Evolutionary conservation across 2,113 vertebrate genomes (phyloP).

Genomic region (Alligator sinensis): DNA sequence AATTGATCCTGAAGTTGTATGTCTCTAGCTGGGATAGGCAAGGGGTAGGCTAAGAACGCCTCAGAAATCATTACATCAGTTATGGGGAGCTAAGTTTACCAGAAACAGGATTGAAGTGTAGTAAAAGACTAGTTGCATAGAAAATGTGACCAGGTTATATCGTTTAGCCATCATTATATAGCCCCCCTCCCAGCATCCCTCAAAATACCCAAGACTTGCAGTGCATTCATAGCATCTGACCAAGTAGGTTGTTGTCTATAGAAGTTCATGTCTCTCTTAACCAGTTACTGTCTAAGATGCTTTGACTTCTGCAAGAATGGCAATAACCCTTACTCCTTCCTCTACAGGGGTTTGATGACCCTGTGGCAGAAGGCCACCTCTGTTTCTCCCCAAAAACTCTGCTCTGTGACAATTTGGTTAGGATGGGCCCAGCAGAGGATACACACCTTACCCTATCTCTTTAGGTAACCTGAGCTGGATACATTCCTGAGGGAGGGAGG

Average conservation of each 20-base stretch:
- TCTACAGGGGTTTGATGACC: neutral
- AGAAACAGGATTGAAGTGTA: neutral
- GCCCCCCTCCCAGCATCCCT: neutral
- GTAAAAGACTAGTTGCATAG: neutral
- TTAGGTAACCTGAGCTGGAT: too few species aligned
- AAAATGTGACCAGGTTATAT: neutral
- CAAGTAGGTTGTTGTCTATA: too few species aligned
- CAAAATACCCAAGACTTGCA: neutral
- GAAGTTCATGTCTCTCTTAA: too few species aligned
- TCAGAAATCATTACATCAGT: neutral
- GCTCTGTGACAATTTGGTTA: too few species aligned
- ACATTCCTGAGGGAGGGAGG: too few species aligned
- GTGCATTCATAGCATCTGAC: too few species aligned
- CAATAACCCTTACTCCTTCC: neutral
- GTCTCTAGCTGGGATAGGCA: neutral
- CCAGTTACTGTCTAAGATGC: too few species aligned
- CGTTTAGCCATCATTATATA: neutral
- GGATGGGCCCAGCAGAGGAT: too few species aligned
- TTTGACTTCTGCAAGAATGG: too few species aligned
- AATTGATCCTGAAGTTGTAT: neutral
- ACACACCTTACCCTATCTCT: too few species aligned
- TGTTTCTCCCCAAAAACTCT: too few species aligned
- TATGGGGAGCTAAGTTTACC: neutral
- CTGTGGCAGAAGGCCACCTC: too few species aligned
- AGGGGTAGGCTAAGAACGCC: neutral